Base-by-base conservation (phyloP, 2,888 invertebrate genomes). In the Rhingia rostrata region DNA sequence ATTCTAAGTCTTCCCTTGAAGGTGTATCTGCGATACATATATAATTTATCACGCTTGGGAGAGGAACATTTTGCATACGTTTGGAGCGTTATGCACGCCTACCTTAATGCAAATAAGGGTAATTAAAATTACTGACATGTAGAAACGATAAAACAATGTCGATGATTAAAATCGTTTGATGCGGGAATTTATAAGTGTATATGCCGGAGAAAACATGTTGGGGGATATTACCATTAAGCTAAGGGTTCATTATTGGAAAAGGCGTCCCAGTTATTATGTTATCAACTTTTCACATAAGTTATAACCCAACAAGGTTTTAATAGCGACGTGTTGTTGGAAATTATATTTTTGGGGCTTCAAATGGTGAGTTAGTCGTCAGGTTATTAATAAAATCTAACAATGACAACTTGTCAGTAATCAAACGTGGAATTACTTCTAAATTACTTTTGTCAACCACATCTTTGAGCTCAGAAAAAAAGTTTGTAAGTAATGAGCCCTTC, bases 81-180 rank as follows among this genome's bases (percentile, higher is more conserved):
- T 53, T 51, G 32, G 51, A 32, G 30, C 43, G 66, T 32, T 9
- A 9, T 66, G 33, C 53, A 53, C 66, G 54, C 66, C 54, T 10
- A 61, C 60, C 32, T 6, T 43, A 12, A n/a, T 60, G 6, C 64
- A 39, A 66, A 73, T 80, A 61, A 80, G 53, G n/a, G 35, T 60
- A 60, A 77, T 66, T 47, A 60, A 66, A 73, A 61, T 32, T 32
- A 22, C 22, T 58, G 51, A 51, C 66, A 43, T 51, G 49, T 66
- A 35, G 30, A 12, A 73, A 56, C 58, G 39, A 14, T 41, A 14
- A 10, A 70, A 14, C 49, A 14, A 37, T 49, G 73, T 47, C 35
- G 37, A 45, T 56, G n/a, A 30, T 69, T 56, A 56, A 58, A 56
- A 47, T 12, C 22, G 7, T 30, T 37, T 47, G 35, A 56, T n/a